Percentiles rank a stretch among this genome's conserved stretches.
phyloP scores from a whole-genome alignment of 2,888 invertebrate species.

The Molorchus minor region DNA sequence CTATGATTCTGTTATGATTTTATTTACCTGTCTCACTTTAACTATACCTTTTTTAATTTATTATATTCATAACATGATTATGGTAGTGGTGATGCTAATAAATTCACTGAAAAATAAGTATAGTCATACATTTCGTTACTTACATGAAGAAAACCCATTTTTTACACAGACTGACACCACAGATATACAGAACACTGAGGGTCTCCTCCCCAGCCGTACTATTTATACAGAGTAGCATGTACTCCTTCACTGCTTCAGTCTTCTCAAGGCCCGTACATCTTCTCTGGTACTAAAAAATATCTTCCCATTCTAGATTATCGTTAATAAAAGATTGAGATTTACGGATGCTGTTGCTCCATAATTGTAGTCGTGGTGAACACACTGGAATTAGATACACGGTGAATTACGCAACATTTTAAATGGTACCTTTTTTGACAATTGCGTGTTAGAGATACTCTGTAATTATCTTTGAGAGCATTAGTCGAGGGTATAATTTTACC shows the following conservation, averaged over 20 bases:
- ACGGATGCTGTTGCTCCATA: constrained; percentile 24
- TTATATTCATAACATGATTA: neutral
- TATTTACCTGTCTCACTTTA: neutral
- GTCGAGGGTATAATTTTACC: too few relatives aligned
- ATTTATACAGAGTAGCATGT: constrained; percentile 45
- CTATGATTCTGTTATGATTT: neutral
- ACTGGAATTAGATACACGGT: constrained; percentile 9
- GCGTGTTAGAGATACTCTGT: too few relatives aligned
- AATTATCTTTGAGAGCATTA: too few relatives aligned
- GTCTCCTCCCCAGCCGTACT: constrained; percentile 36
- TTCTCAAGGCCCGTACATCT: constrained; percentile 42
- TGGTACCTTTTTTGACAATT: neutral
- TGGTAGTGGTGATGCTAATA: neutral
- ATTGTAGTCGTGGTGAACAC: constrained; percentile 20
- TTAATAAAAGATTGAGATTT: constrained; percentile 30
- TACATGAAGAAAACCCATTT: constrained; percentile 40
- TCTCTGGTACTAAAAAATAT: constrained; percentile 25
- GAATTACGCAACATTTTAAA: neutral
- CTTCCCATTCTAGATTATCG: constrained; percentile 32
- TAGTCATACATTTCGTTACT: constrained; percentile 21
- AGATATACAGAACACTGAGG: constrained; percentile 31
- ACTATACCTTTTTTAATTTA: neutral
- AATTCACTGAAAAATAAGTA: neutral
- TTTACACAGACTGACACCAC: constrained; percentile 30
- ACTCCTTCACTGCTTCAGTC: constrained; percentile 41